Conservation (phyloP, 2,888 invertebrate genomes). For the Protophormia terraenovae region DNA sequence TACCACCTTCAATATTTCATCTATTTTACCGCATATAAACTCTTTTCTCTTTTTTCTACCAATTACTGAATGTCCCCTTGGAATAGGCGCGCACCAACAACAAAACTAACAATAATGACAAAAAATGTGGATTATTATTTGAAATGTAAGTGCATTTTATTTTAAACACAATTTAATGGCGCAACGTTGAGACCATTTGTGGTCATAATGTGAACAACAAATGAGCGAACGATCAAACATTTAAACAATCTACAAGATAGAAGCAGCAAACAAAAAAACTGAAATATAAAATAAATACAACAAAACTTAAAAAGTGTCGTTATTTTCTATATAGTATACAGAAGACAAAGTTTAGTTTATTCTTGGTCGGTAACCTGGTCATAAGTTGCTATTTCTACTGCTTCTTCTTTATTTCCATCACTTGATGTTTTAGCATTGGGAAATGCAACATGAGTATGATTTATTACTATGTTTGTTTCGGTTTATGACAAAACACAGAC, state of each 20-base stretch:
- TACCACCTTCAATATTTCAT: slow-evolving; percentile 56
- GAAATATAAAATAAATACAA: slow-evolving; percentile 19
- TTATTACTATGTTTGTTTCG: slow-evolving; percentile 61
- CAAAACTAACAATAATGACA: slow-evolving; percentile 36
- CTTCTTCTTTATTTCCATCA: not conserved
- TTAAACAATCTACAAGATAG: slow-evolving; percentile 59
- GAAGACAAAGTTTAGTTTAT: slow-evolving; percentile 43
- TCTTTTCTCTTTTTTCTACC: too few relatives aligned
- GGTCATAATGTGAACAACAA: slow-evolving; percentile 67
- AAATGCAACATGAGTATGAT: slow-evolving; percentile 66
- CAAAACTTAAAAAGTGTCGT: slow-evolving; percentile 48
- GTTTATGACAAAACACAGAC: slow-evolving; percentile 45
- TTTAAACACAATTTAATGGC: slow-evolving; percentile 71
- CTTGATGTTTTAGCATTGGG: slow-evolving; percentile 53
- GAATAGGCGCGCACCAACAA: not conserved
- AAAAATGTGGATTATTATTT: slow-evolving; percentile 64
- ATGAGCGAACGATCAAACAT: slow-evolving; percentile 66
- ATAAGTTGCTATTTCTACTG: slow-evolving; percentile 14
- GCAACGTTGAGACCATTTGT: slow-evolving; percentile 70
- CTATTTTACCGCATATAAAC: too few relatives aligned
- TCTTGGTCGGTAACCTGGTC: slow-evolving; percentile 18
- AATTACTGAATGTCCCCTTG: slow-evolving; percentile 52
- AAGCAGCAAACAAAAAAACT: slow-evolving; percentile 4
- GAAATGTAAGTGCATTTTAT: slow-evolving; percentile 68
- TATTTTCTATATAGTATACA: slow-evolving; percentile 45